Conservation (phyloP, 2,888 invertebrate genomes). For the Torymus auratus region DNA sequence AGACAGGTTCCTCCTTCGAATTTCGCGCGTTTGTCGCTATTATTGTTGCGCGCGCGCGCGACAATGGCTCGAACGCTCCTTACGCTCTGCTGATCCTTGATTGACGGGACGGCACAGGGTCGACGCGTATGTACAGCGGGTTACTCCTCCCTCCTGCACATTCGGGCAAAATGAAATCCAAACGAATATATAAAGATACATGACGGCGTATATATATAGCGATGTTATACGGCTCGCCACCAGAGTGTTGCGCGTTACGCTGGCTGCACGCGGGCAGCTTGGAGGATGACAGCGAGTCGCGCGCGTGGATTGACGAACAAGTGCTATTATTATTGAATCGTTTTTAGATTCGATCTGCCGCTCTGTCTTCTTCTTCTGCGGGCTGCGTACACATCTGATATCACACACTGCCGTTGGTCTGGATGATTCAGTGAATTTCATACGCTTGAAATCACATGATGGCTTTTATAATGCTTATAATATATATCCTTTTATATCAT, state of each 20-base stretch:
- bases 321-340: constrained; percentile 70
- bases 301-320: constrained; percentile 65
- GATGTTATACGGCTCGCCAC: constrained; percentile 21
- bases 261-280: too few relatives aligned
- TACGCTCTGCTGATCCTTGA: constrained; percentile 51
- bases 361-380: neutral
- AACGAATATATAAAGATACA: constrained; percentile 4
- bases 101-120: constrained; percentile 22
- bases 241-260: neutral
- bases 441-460: constrained; percentile 20
- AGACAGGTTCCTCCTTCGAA: neutral
- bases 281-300: too few relatives aligned
- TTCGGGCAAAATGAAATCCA: constrained; percentile 20
- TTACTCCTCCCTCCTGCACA: neutral
- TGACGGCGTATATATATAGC: neutral
- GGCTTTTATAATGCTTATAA: neutral
- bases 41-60: constrained; percentile 12
- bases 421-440: constrained; percentile 28
- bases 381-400: neutral
- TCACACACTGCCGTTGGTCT: neutral
- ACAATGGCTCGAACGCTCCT: constrained; percentile 40
- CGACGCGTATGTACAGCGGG: neutral
- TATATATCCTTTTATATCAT: neutral
- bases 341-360: constrained; percentile 61
- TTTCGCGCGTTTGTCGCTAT: constrained; percentile 35